Evolutionary conservation across 1,140 invertebrate species (phyloP).

Genomic region (Helicoverpa zea): DNA sequence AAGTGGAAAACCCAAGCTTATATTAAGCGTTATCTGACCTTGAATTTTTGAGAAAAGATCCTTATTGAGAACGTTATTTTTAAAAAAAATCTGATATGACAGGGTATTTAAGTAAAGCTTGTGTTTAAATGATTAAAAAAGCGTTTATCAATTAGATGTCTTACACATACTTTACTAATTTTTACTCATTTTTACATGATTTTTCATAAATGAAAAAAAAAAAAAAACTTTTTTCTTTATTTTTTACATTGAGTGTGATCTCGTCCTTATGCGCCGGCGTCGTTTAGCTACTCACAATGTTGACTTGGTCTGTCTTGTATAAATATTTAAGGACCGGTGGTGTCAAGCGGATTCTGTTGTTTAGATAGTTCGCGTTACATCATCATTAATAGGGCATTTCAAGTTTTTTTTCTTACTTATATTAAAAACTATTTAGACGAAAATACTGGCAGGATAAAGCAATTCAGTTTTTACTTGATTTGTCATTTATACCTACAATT

Average conservation of each 20-base stretch:
- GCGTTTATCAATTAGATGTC: too few relatives aligned
- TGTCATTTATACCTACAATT: too few relatives aligned
- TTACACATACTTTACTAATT: too few relatives aligned
- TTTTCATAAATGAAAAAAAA: too few relatives aligned
- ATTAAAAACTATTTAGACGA: too few relatives aligned
- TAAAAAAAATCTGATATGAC: too few relatives aligned
- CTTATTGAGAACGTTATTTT: not conserved
- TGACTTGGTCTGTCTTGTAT: constrained; percentile 54
- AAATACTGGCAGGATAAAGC: too few relatives aligned
- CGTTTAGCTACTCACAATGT: not conserved
- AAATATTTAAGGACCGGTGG: constrained; percentile 67
- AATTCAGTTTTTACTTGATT: too few relatives aligned
- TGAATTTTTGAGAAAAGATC: not conserved
- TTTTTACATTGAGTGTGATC: not conserved
- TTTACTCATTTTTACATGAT: too few relatives aligned
- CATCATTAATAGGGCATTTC: constrained; percentile 52
- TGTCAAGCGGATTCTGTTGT: constrained; percentile 68
- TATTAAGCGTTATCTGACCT: not conserved
- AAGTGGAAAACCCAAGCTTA: not conserved
- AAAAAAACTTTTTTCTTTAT: too few relatives aligned
- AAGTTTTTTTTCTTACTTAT: not conserved
- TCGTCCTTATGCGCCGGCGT: constrained; percentile 5
- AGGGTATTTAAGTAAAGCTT: too few relatives aligned
- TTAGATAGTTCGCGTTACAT: constrained; percentile 59
- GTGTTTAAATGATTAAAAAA: too few relatives aligned